Conservation (phyloP, 1,140 invertebrate species). For the Drosophila carrolli region DNA sequence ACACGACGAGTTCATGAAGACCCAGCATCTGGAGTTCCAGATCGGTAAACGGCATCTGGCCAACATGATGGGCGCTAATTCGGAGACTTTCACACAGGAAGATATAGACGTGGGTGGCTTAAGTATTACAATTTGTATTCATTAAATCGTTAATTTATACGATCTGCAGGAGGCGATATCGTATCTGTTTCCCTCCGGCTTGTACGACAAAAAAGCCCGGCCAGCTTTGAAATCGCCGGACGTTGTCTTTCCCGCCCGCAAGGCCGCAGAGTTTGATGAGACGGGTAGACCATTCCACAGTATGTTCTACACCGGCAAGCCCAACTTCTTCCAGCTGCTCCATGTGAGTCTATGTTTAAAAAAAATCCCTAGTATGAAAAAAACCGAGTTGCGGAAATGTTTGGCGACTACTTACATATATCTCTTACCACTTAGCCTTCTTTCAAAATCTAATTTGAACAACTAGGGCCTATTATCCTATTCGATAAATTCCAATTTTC, state of each 20-base stretch:
- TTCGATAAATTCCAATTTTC: too few relatives aligned
- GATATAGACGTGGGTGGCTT: conserved; percentile 91
- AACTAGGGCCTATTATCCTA: too few relatives aligned
- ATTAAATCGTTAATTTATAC: neutral
- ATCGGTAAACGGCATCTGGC: conserved; percentile 97
- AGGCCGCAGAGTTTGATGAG: conserved; percentile 96
- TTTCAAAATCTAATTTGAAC: too few relatives aligned
- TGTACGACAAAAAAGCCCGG: conserved; percentile 92
- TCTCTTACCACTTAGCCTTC: too few relatives aligned
- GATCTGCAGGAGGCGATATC: conserved; percentile 91
- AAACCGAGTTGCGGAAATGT: neutral
- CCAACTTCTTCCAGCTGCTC: conserved; percentile 93
- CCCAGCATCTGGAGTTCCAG: conserved; percentile 92
- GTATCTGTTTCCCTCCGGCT: conserved; percentile 96
- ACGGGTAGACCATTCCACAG: conserved; percentile 94
- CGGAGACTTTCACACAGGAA: conserved; percentile 93
- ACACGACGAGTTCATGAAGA: conserved; percentile 94
- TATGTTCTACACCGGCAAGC: conserved; percentile 95
- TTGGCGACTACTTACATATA: neutral
- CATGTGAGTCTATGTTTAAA: conserved; percentile 87
- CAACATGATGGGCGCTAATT: conserved; percentile 98
- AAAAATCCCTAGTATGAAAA: neutral
- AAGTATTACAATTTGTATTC: neutral
- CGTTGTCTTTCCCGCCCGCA: conserved; percentile 92
- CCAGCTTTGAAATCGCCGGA: conserved; percentile 95